Evolutionary conservation across 2,888 invertebrate species (phyloP).

Genomic region (Tridacna gigas): DNA sequence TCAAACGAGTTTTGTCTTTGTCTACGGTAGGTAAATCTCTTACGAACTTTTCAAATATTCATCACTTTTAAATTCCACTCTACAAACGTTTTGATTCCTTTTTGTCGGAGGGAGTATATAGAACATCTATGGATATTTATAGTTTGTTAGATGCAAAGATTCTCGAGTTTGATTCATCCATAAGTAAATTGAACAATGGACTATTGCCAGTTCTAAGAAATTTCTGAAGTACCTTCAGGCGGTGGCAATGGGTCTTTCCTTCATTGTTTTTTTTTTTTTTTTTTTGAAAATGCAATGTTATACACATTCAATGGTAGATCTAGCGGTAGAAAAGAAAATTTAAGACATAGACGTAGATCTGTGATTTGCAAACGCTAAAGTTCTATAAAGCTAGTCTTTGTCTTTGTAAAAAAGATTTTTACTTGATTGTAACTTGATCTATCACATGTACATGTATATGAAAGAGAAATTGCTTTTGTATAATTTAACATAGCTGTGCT

Average conservation of each 20-base stretch:
- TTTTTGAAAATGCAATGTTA: too few species aligned
- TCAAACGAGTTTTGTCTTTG: constrained; percentile 60
- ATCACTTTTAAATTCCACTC: constrained; percentile 2
- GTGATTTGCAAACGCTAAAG: too few species aligned
- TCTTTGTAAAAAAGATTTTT: too few species aligned
- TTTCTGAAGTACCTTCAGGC: constrained; percentile 23
- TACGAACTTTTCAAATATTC: background rate
- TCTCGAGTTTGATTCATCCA: constrained; percentile 4
- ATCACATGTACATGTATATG: too few species aligned
- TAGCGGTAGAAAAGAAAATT: too few species aligned
- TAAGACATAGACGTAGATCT: too few species aligned
- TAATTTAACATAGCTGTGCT: too few species aligned
- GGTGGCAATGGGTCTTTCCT: constrained; percentile 31
- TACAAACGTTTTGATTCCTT: background rate
- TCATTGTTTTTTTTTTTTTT: too few species aligned
- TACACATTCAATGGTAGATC: too few species aligned
- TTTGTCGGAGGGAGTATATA: background rate
- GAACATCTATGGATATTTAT: constrained; percentile 16
- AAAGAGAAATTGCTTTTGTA: too few species aligned
- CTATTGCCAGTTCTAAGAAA: background rate
- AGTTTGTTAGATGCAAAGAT: background rate
- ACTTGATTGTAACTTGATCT: too few species aligned
- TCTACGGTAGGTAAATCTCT: constrained; percentile 29
- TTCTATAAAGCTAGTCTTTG: too few species aligned
- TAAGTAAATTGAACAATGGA: background rate